Percentiles rank a stretch among this genome's conserved stretches.
Conservation (phyloP, 2,888 invertebrate species). For the Cactoblastis cactorum region DNA sequence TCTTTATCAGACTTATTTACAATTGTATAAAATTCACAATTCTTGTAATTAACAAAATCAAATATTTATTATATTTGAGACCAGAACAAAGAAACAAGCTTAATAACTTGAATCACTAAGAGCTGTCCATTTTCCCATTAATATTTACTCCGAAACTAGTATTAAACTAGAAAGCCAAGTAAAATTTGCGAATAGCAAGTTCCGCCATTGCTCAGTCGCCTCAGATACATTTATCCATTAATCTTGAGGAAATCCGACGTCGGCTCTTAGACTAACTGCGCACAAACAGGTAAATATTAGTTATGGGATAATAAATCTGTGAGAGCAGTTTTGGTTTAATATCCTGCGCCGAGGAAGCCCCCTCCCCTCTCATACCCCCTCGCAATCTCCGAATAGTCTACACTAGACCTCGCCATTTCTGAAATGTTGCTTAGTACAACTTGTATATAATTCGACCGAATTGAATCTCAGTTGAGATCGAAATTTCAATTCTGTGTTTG, state of each 20-base stretch:
- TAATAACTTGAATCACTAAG: neutral
- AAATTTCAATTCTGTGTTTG: constrained; percentile 7
- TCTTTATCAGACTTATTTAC: too few species aligned
- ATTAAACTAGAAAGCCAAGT: neutral
- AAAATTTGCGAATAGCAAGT: constrained; percentile 1
- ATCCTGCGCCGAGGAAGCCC: constrained; percentile 35
- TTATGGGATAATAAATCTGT: constrained; percentile 42
- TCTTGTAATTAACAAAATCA: too few species aligned
- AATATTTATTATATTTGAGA: too few species aligned
- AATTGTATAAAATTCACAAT: too few species aligned
- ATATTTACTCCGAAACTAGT: neutral
- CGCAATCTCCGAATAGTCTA: constrained; percentile 33
- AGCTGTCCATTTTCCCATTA: neutral
- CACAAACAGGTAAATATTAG: constrained; percentile 44
- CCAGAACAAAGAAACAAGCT: neutral
- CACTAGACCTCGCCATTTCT: neutral
- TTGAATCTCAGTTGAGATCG: constrained; percentile 5
- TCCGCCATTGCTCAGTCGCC: neutral
- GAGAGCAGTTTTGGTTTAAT: constrained; percentile 41
- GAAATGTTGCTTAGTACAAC: constrained; percentile 7
- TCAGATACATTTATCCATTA: constrained; percentile 7
- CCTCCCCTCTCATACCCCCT: constrained; percentile 18
- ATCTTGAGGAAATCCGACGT: constrained; percentile 5
- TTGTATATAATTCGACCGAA: constrained; percentile 5
- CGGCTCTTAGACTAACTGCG: constrained; percentile 5